phyloP scores from a whole-genome alignment of 2,113 vertebrate genomes.

The Laticauda laticaudata region DNA sequence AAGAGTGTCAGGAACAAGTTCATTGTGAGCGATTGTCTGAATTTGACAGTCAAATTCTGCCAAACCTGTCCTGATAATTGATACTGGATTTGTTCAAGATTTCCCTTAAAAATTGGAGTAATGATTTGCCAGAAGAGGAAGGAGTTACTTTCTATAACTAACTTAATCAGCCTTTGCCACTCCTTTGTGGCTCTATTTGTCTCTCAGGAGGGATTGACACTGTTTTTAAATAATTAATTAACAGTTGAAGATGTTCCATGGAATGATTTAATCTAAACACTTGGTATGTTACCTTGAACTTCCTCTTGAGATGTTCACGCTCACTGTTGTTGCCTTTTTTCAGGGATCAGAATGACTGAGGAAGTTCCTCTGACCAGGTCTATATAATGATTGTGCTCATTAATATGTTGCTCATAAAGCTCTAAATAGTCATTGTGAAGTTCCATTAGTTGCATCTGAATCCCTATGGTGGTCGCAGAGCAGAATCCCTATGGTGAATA shows the following conservation, averaged over 20 bases:
- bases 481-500: neutral
- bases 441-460: neutral
- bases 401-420: neutral
- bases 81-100: neutral
- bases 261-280: neutral
- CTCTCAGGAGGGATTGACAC: neutral
- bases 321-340: neutral
- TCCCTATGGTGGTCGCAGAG: neutral
- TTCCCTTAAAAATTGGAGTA: neutral
- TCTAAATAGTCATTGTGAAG: neutral
- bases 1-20: neutral
- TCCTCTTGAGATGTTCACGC: neutral
- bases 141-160: neutral
- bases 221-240: neutral
- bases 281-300: neutral
- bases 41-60: neutral
- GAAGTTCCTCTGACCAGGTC: neutral
- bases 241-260: neutral
- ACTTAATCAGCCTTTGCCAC: neutral
- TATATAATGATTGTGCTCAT: neutral
- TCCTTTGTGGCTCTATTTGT: neutral
- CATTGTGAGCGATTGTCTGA: neutral
- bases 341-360: neutral
- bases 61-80: neutral
- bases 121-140: neutral